Evolutionary conservation across 2,113 vertebrate species (phyloP).

Genomic region (Nothobranchius furzeri): DNA sequence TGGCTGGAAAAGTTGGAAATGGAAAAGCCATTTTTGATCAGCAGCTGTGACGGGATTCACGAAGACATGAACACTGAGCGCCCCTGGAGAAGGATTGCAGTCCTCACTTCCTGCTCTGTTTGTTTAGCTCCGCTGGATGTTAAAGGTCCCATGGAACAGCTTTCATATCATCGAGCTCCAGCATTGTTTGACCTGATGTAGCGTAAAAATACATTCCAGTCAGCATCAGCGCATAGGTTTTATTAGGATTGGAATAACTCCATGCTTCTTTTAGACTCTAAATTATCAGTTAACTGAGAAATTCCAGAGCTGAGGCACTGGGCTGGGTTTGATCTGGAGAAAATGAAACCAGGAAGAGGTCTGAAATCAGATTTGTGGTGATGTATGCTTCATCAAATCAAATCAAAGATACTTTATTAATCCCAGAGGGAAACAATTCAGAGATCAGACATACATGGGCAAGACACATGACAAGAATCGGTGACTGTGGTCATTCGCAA

Average conservation of each 20-base stretch:
- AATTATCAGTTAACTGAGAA: too few species aligned
- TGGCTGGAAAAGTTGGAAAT: conserved; percentile 36
- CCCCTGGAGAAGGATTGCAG: conserved; percentile 9
- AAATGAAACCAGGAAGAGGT: too few species aligned
- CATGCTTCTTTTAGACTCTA: background rate
- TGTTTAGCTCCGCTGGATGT: conserved; percentile 30
- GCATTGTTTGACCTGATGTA: background rate
- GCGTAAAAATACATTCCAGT: background rate
- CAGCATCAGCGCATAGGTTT: background rate
- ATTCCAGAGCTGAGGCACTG: too few species aligned
- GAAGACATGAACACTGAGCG: conserved; percentile 16
- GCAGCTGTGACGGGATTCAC: conserved; percentile 16
- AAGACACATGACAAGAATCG: too few species aligned
- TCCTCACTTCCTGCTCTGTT: conserved; percentile 33
- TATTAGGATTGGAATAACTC: background rate
- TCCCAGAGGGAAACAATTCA: too few species aligned
- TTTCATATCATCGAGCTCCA: background rate
- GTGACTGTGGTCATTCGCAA: too few species aligned
- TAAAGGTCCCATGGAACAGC: conserved; percentile 32
- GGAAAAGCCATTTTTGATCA: conserved; percentile 32
- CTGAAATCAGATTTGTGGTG: too few species aligned
- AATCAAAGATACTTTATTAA: too few species aligned
- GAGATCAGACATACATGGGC: too few species aligned
- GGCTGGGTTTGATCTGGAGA: too few species aligned
- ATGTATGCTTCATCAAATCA: too few species aligned